These are phyloP conservation scores for Argopecten irradians DNA, from an alignment of 1,140 invertebrate species.

Conservation along the genomic window DNA sequence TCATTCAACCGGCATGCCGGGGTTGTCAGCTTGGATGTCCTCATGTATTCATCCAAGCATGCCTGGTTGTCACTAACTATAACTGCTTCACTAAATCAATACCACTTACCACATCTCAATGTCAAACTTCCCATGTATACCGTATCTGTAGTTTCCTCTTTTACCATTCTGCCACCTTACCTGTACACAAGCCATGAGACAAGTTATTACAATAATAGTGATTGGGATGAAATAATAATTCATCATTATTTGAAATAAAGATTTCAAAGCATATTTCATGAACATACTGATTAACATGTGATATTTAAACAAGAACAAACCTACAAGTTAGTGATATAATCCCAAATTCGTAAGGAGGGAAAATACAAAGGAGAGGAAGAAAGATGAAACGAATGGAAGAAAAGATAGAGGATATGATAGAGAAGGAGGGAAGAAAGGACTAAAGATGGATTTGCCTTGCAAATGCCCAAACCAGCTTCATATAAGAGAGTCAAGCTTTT, in stretches of 20 bases:
- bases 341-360: background rate
- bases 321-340: background rate
- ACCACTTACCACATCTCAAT: constrained; percentile 42
- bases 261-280: background rate
- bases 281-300: background rate
- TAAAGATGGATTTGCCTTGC: background rate
- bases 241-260: background rate
- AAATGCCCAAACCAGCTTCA: background rate
- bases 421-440: background rate
- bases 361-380: no score
- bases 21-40: background rate
- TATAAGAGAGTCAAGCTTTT: background rate
- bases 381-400: no score
- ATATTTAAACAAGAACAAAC: constrained; percentile 21
- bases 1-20: no score
- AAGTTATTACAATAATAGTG: no score
- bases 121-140: constrained; percentile 48
- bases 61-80: background rate
- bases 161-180: constrained; percentile 52
- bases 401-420: no score
- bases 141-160: constrained; percentile 53
- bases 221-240: no score
- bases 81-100: no score
- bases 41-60: background rate
- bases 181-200: background rate